Percentiles rank a stretch among this genome's conserved stretches.
Evolutionary conservation across 2,888 invertebrate genomes (phyloP).

Genomic region (Aethes cnicana): DNA sequence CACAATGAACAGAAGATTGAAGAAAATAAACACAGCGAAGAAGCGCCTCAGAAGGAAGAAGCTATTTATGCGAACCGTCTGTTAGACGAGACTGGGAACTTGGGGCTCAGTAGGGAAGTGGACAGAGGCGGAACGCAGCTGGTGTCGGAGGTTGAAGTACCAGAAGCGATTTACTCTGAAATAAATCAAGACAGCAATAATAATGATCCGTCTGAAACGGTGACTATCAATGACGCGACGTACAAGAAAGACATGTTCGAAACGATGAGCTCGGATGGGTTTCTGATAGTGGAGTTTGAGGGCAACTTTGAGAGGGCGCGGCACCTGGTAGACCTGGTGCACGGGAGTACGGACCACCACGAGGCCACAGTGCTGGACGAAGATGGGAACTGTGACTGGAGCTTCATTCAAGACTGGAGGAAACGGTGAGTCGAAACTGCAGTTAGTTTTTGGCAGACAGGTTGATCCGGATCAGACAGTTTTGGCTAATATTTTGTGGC

Average conservation of each 20-base stretch:
- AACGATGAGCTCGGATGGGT: slow-evolving; percentile 75
- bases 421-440: slow-evolving; percentile 78
- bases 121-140: slow-evolving; percentile 64
- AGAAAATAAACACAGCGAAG: slow-evolving; percentile 54
- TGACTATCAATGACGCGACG: slow-evolving; percentile 67
- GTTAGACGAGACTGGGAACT: slow-evolving; percentile 60
- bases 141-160: slow-evolving; percentile 65
- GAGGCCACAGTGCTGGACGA: slow-evolving; percentile 74
- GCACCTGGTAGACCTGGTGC: slow-evolving; percentile 83
- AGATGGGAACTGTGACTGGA: slow-evolving; percentile 85
- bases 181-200: slow-evolving; percentile 53
- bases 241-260: slow-evolving; percentile 71
- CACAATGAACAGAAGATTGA: slow-evolving; percentile 74
- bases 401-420: slow-evolving; percentile 88
- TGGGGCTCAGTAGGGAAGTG: slow-evolving; percentile 56
- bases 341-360: slow-evolving; percentile 69
- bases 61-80: slow-evolving; percentile 72
- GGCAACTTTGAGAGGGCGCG: slow-evolving; percentile 83
- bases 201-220: slow-evolving; percentile 49
- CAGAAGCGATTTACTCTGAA: slow-evolving; percentile 75
- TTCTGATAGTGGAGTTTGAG: slow-evolving; percentile 84
- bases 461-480: slow-evolving; percentile 53
- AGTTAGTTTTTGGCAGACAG: slow-evolving; percentile 39
- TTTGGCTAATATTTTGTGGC: slow-evolving; percentile 54
- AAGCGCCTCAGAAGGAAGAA: slow-evolving; percentile 58